phyloP scores from a whole-genome alignment of 2,113 vertebrate species.

The Ceyx melanurus region DNA sequence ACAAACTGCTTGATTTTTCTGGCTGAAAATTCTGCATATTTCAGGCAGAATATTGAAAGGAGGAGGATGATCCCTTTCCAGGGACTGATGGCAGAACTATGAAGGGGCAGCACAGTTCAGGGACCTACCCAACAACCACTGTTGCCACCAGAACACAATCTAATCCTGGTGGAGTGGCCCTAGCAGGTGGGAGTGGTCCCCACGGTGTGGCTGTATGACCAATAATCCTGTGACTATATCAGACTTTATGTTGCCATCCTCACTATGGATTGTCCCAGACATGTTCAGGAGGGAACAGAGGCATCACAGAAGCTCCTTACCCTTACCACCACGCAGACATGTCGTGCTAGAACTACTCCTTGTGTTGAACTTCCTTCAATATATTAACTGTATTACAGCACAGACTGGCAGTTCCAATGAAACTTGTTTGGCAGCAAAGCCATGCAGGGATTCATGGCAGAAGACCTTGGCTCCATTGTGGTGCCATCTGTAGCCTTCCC shows the following conservation, averaged over 20 bases:
- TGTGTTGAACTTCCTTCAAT: not conserved
- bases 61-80: not conserved
- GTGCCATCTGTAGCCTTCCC: not conserved
- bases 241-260: not conserved
- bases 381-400: not conserved
- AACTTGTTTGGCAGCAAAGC: not conserved
- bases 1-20: not conserved
- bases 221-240: not conserved
- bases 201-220: not conserved
- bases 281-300: not conserved
- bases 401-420: not conserved
- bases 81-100: not conserved
- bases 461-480: not conserved
- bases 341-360: not conserved
- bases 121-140: not conserved
- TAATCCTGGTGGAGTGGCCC: not conserved
- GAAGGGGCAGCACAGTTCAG: fast-evolving
- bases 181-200: not conserved
- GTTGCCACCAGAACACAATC: not conserved
- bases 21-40: not conserved
- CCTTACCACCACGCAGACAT: not conserved
- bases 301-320: not conserved
- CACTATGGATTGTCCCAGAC: not conserved
- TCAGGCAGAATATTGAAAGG: not conserved
- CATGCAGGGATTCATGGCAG: not conserved